Evolutionary conservation across 2,888 invertebrate species (phyloP), one percentile per base, ranked within the genome.

Genomic region (Watsonalla binaria): DNA sequence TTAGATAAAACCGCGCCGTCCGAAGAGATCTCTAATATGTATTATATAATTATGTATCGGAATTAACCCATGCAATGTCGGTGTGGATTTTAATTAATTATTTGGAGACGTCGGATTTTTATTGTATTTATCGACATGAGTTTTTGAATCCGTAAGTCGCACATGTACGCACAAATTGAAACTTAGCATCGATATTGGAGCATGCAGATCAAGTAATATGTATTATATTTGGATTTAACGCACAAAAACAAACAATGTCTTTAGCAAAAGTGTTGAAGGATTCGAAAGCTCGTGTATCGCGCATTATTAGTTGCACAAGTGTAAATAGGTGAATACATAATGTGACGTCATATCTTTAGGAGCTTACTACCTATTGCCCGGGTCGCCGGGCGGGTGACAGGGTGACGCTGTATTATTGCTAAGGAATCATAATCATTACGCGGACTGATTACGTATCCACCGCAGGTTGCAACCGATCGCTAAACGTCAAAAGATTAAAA

Each of bases 291-390:
- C 69, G 66, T 65, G 66, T 65, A 58, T 51, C 59, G 60, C 65
- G 66, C 62, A 63, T 42, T 63, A 63, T 72, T 70, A 69, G 66
- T 74, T 70, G 66, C 69, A 72, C 65, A 67, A 74, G 74, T 87
- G 85, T 88, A 86, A 77, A 83, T 86, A 85, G 70, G 73, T 72
- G 59, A 48, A 37, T 42, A 42, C 42, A 49, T 45, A 24, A 73
- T 78, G 72, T 84, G 82, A 83, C 80, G 82, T 89, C 90, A 90
- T 90, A 90, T 90, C 90, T 88, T 85, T 89, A 89, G 83, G 90
- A 90, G 90, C 90, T 90, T 90, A 90, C 85, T 89, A 89, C 89
- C 87, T 90, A 89, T 89, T 86, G 86, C 72, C 86, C 87, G 88
- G 79, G 81, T 64, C 65, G 72, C 83, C 89, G 90, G 89, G 86